Evolutionary conservation across 2,113 vertebrate species (phyloP).

Genomic region (Elgaria multicarinata): DNA sequence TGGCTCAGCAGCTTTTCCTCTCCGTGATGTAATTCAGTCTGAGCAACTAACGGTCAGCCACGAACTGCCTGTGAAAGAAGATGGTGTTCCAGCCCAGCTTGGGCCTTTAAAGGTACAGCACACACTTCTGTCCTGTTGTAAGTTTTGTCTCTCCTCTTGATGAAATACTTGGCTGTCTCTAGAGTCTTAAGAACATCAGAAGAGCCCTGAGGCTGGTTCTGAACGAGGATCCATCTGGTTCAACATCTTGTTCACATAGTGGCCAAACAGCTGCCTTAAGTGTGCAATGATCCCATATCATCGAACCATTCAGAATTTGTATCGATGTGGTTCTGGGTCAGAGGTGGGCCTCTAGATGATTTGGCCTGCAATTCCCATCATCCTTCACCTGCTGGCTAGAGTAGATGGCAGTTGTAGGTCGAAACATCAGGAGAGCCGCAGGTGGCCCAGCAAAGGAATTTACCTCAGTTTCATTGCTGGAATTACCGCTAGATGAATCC

Average conservation of each 20-base stretch:
- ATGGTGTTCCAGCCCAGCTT: constrained; percentile 62
- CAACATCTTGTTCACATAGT: too few relatives aligned
- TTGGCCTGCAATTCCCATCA: too few relatives aligned
- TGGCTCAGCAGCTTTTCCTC: constrained; percentile 81
- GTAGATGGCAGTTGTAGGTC: too few relatives aligned
- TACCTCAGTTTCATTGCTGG: neutral
- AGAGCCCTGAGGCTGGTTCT: too few relatives aligned
- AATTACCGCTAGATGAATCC: neutral
- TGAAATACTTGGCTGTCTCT: neutral
- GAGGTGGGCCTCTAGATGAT: too few relatives aligned
- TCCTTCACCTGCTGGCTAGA: too few relatives aligned
- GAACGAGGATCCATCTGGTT: too few relatives aligned
- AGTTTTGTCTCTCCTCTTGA: neutral
- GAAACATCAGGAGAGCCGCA: too few relatives aligned
- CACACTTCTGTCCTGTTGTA: neutral
- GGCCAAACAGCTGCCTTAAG: too few relatives aligned
- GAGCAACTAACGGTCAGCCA: constrained; percentile 76
- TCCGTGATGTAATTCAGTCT: constrained; percentile 82
- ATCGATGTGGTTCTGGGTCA: too few relatives aligned
- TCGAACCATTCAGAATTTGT: neutral
- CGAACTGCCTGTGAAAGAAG: constrained; percentile 80
- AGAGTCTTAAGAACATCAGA: neutral
- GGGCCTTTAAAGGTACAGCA: constrained; percentile 87
- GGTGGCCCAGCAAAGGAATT: neutral
- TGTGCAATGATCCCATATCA: neutral